Evolutionary conservation across 2,888 invertebrate species (phyloP).

Genomic region (Halocaridina rubra): DNA sequence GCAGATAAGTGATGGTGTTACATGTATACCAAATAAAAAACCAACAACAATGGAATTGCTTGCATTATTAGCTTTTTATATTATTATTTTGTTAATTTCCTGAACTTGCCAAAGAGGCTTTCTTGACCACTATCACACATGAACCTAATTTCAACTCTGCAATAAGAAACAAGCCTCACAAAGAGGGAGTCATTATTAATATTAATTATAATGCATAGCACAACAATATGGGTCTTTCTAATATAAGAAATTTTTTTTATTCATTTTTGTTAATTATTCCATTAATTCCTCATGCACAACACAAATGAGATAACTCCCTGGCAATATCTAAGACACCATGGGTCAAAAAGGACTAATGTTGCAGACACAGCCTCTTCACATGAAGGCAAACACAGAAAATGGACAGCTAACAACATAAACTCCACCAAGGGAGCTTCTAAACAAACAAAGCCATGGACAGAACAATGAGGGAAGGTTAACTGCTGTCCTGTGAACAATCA

Average conservation of each 20-base stretch:
- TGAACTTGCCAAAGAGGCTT: slow-evolving; percentile 44
- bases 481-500: slow-evolving; percentile 44
- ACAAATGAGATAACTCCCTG: slow-evolving; percentile 56
- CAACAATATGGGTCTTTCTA: slow-evolving; percentile 49
- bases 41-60: slow-evolving; percentile 28
- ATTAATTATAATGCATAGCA: slow-evolving; percentile 57
- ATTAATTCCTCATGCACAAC: slow-evolving; percentile 56
- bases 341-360: slow-evolving; percentile 59
- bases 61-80: slow-evolving; percentile 27
- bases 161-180: slow-evolving; percentile 49
- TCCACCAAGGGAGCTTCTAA: slow-evolving; percentile 43
- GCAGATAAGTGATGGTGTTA: slow-evolving; percentile 51
- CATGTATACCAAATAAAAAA: slow-evolving; percentile 48
- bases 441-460: slow-evolving; percentile 57
- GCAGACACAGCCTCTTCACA: slow-evolving; percentile 61
- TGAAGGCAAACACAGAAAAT: slow-evolving; percentile 59
- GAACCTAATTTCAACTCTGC: slow-evolving; percentile 45
- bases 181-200: slow-evolving; percentile 46
- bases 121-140: slow-evolving; percentile 56
- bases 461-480: slow-evolving; percentile 52
- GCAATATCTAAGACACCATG: slow-evolving; percentile 61
- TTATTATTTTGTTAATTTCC: slow-evolving; percentile 30
- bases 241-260: too few relatives aligned
- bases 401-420: slow-evolving; percentile 58
- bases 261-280: too few relatives aligned